Conservation (phyloP, 1,140 invertebrate genomes). For the Formica selysi region DNA sequence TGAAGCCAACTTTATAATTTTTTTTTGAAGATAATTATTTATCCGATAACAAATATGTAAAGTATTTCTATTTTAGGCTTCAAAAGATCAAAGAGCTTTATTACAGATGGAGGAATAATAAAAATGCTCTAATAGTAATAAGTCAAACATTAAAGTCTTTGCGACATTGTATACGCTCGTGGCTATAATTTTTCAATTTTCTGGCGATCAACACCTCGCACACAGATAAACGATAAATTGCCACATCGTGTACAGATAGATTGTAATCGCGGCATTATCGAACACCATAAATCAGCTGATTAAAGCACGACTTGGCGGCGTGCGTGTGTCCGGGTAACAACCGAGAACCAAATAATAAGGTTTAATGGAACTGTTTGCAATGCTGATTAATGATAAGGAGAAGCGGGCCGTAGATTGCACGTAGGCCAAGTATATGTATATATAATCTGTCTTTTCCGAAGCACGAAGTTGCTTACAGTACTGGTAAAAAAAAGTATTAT, state of each 20-base stretch:
- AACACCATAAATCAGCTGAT: conserved; percentile 67
- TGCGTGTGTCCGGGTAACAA: conserved; percentile 27
- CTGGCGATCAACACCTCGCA: not conserved
- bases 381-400: conserved; percentile 73
- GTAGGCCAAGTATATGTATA: conserved; percentile 25
- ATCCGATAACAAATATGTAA: not conserved
- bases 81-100: not conserved
- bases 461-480: not conserved
- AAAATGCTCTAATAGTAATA: too few species aligned
- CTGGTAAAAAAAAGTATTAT: not conserved
- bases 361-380: conserved; percentile 74
- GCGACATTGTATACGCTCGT: too few species aligned
- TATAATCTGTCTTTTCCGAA: conserved; percentile 12
- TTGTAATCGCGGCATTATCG: conserved; percentile 63
- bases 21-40: not conserved
- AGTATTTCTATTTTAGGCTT: not conserved
- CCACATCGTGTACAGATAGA: conserved; percentile 23
- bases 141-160: too few species aligned
- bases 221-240: conserved; percentile 59
- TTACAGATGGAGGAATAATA: not conserved
- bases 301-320: conserved; percentile 16
- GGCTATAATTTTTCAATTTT: not conserved
- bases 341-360: conserved; percentile 64
- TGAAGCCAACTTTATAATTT: too few species aligned
- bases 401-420: conserved; percentile 53